Conservation (phyloP, 2,888 invertebrate genomes). For the Labia minor region DNA sequence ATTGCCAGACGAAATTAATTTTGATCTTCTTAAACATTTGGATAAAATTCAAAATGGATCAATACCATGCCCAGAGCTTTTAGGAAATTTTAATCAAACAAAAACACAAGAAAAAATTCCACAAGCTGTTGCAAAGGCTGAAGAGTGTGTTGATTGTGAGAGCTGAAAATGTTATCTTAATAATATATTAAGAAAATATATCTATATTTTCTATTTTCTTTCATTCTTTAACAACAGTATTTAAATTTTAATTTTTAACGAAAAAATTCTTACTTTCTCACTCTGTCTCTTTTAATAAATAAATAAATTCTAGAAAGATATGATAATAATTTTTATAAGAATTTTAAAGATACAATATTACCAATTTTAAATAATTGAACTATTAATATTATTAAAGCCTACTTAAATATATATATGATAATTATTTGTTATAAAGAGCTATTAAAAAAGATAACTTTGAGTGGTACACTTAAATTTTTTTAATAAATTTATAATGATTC, state of each 20-base stretch:
- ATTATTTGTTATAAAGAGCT: too few species aligned
- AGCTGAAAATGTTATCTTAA: too few species aligned
- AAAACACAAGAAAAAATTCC: constrained; percentile 82
- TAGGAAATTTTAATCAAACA: constrained; percentile 60
- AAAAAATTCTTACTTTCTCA: neutral
- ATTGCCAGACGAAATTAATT: constrained; percentile 78
- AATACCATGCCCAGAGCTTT: constrained; percentile 59
- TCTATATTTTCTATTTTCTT: neutral
- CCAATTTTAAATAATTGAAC: too few species aligned
- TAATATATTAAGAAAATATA: neutral
- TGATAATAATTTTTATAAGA: too few species aligned
- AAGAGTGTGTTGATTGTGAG: constrained; percentile 18
- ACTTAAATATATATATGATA: too few species aligned
- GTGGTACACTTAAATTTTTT: too few species aligned
- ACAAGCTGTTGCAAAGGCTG: constrained; percentile 48
- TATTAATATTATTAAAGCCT: too few species aligned
- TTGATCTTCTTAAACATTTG: constrained; percentile 72
- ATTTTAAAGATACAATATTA: too few species aligned
- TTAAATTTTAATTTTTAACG: neutral
- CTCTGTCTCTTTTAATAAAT: too few species aligned
- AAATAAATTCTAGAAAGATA: too few species aligned
- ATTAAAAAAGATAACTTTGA: too few species aligned
- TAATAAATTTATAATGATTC: too few species aligned
- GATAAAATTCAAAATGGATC: constrained; percentile 61
- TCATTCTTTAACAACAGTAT: neutral